Evolutionary conservation across 2,888 invertebrate species (phyloP), one percentile per base, ranked within the genome.

Genomic region (Drosophila testacea): DNA sequence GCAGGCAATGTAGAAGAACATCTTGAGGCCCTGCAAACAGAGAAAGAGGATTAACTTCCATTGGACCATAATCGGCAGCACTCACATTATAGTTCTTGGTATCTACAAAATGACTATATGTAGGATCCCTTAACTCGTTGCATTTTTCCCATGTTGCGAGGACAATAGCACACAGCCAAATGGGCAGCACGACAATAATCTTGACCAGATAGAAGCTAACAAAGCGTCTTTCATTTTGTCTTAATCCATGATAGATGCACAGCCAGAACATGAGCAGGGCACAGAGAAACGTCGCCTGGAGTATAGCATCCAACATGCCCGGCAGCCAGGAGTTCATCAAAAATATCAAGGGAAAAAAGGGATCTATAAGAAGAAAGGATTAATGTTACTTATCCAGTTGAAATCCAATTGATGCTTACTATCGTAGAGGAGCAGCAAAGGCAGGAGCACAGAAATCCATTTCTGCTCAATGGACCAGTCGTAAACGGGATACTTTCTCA

Each of bases 391-490:
- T 11, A 4, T 2, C 27, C 1, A 16, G 6, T 0, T 3, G 3
- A 13, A 16, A 39, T 3, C 9, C 5, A 34, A 27, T 11, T 1
- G 2, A 4, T 6, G 79, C 95, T 94, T 93, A 98, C 98, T 98
- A 92, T 99, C 96, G 90, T 98, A 98, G 16, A 98, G 94, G 77
- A 99, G 94, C 10, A 99, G 93, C 28, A 98, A 93, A 0, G 98
- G 98, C 80, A 99, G 93, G 60, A 99, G 94, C 41, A 97, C 93
- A 0, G 97, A 96, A 92, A 98, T 95, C 99, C 99, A 99, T 92
- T 97, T 98, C 91, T 99, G 99, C 92, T 99, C 99, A 87, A 98
- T 97, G 55, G 98, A 98, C 99, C 98, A 99, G 92, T 98, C 98
- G 82, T 96, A 95, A 46, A 97, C 94, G 0, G 96, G 95, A 93